These are phyloP conservation scores for Hypanus sabinus DNA, from an alignment of 2,113 vertebrate genomes.

Conservation along the genomic window DNA sequence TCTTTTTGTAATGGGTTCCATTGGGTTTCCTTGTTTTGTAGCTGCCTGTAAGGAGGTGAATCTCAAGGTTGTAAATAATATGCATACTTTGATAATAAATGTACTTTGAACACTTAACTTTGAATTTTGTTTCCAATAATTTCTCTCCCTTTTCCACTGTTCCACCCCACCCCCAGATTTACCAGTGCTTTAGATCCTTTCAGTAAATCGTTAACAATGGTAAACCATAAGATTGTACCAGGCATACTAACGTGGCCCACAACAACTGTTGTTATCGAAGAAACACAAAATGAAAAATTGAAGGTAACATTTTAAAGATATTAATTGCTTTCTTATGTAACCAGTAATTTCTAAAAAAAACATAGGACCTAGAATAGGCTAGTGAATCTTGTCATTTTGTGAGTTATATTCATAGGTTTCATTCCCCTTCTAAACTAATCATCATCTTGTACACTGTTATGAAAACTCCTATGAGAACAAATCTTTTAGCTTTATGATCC, in stretches of 20 bases:
- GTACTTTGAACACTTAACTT: neutral
- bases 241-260: conserved; percentile 84
- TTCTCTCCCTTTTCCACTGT: conserved; percentile 1
- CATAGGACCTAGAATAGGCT: neutral
- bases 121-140: neutral
- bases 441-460: too few species aligned
- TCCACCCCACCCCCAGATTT: conserved; percentile 60
- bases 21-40: too few species aligned
- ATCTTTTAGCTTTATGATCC: too few species aligned
- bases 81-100: too few species aligned
- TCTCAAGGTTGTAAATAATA: too few species aligned
- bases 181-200: conserved; percentile 68
- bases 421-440: neutral
- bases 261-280: conserved; percentile 70
- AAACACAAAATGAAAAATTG: conserved; percentile 69
- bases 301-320: conserved; percentile 54
- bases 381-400: neutral
- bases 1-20: too few species aligned
- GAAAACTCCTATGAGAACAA: too few species aligned
- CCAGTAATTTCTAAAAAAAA: neutral
- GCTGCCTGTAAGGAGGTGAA: too few species aligned
- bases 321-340: neutral
- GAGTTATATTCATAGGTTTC: neutral
- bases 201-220: conserved; percentile 65
- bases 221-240: conserved; percentile 67